A percentile compares a stretch with the other conserved stretches of the same genome.
phyloP scores from a whole-genome alignment of 2,113 vertebrate genomes.

The Zingel zingel region DNA sequence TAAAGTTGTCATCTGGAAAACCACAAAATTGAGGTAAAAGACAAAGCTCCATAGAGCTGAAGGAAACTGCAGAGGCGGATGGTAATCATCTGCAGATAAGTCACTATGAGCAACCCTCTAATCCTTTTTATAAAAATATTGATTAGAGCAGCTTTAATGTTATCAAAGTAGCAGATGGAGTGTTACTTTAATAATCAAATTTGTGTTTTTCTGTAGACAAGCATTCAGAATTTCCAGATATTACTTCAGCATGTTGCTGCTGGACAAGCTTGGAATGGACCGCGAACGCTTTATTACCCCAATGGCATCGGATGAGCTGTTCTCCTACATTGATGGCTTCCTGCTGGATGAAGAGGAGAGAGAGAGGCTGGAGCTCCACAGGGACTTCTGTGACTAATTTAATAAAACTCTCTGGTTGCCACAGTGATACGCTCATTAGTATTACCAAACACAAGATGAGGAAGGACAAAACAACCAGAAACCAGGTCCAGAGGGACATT shows the following conservation, averaged over 20 bases:
- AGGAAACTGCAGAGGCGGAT: not conserved
- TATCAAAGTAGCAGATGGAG: not conserved
- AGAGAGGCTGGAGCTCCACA: conserved; percentile 77
- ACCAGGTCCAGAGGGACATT: conserved; percentile 23
- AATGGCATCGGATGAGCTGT: conserved; percentile 89
- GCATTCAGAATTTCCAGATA: conserved; percentile 88
- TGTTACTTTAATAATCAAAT: not conserved
- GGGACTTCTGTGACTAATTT: conserved; percentile 89
- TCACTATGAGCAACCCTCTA: not conserved
- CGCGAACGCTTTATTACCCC: conserved; percentile 92
- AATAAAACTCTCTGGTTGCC: conserved; percentile 35
- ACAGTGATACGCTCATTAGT: conserved; percentile 50
- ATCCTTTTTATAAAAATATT: not conserved
- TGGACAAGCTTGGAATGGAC: conserved; percentile 91
- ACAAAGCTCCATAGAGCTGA: not conserved
- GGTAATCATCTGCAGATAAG: not conserved
- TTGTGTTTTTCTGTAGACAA: conserved; percentile 82
- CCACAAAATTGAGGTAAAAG: not conserved
- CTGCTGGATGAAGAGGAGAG: conserved; percentile 88
- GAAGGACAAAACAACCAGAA: conserved; percentile 19
- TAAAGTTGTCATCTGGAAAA: not conserved
- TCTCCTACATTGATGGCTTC: conserved; percentile 91
- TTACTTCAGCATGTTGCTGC: conserved; percentile 92
- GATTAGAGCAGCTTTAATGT: not conserved
- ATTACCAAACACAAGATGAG: conserved; percentile 20